A percentile compares a stretch with the other conserved stretches of the same genome.
These are phyloP conservation scores for Amphibalanus amphitrite DNA, from an alignment of 1,140 invertebrate species.

Conservation along the genomic window DNA sequence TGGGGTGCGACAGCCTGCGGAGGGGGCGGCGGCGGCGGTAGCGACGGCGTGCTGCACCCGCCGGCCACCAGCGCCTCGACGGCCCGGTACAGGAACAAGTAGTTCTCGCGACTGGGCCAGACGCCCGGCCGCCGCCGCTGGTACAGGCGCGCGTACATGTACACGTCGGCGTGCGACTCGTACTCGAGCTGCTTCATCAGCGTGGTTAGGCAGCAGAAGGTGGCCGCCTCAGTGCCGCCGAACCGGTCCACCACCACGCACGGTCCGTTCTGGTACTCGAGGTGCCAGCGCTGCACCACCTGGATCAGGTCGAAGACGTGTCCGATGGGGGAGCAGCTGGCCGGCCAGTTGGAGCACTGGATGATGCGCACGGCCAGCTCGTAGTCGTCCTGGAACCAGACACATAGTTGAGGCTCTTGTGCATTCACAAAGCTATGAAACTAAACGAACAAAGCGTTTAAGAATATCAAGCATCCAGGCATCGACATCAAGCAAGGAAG, in stretches of 20 bases:
- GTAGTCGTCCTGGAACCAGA: slow-evolving; percentile 57
- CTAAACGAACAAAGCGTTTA: too few species aligned
- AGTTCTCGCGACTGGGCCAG: slow-evolving; percentile 26
- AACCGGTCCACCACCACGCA: slow-evolving; percentile 81
- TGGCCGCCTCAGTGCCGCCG: slow-evolving; percentile 27
- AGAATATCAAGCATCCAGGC: too few species aligned
- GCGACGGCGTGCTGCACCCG: slow-evolving; percentile 11
- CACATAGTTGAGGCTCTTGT: too few species aligned
- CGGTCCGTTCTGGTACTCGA: slow-evolving; percentile 70
- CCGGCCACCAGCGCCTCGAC: slow-evolving; percentile 30
- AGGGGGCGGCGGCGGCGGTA: neutral
- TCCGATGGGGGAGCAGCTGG: slow-evolving; percentile 32
- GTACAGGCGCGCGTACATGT: slow-evolving; percentile 27
- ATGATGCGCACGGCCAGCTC: slow-evolving; percentile 73
- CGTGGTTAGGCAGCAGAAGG: slow-evolving; percentile 27
- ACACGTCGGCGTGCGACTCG: slow-evolving; percentile 28
- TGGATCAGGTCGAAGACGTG: slow-evolving; percentile 54
- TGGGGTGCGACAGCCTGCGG: too few species aligned
- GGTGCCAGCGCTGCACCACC: slow-evolving; percentile 57
- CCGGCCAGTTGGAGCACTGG: slow-evolving; percentile 58
- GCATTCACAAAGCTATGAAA: too few species aligned
- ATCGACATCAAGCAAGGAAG: too few species aligned
- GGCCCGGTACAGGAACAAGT: slow-evolving; percentile 41
- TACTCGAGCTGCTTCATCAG: slow-evolving; percentile 27
- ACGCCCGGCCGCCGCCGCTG: slow-evolving; percentile 26